Percentiles rank a stretch among this genome's conserved stretches.
Evolutionary conservation across 2,113 vertebrate species (phyloP).

Genomic region (Rhinoderma darwinii): DNA sequence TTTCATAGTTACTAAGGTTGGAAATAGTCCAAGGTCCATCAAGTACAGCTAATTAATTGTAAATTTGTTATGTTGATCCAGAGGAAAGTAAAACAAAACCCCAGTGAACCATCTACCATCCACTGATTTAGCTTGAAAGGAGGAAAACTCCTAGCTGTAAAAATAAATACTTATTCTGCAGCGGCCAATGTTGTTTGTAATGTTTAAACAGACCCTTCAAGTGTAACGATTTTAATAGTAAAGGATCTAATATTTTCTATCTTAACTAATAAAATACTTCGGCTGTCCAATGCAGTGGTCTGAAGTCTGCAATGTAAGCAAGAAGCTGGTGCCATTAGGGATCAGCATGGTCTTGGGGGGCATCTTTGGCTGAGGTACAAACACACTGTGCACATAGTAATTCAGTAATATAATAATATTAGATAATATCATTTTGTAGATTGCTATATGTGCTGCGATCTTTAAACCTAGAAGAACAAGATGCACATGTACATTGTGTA

Average conservation of each 20-base stretch:
- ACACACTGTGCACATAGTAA: neutral
- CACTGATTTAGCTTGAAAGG: neutral
- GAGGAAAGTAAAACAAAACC: constrained; percentile 25
- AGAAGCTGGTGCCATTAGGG: neutral
- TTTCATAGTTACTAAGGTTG: neutral
- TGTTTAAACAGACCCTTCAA: neutral
- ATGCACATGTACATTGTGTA: no score
- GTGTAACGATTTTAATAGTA: neutral
- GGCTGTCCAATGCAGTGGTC: neutral
- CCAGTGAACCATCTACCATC: constrained; percentile 3
- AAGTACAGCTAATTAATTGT: constrained; percentile 7
- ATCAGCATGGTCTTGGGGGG: neutral
- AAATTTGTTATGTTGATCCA: constrained; percentile 22
- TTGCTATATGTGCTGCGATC: neutral
- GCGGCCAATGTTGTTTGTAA: neutral
- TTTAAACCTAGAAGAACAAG: no score
- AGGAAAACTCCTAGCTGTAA: neutral
- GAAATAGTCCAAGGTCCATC: constrained; percentile 1
- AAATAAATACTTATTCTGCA: neutral
- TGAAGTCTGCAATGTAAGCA: neutral
- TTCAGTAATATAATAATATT: no score
- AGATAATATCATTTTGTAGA: neutral
- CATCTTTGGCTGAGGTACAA: neutral
- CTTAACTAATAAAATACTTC: neutral
- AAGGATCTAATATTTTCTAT: neutral